Conservation (phyloP, 1,140 invertebrate species). For the Pemphigus obesinymphae region DNA sequence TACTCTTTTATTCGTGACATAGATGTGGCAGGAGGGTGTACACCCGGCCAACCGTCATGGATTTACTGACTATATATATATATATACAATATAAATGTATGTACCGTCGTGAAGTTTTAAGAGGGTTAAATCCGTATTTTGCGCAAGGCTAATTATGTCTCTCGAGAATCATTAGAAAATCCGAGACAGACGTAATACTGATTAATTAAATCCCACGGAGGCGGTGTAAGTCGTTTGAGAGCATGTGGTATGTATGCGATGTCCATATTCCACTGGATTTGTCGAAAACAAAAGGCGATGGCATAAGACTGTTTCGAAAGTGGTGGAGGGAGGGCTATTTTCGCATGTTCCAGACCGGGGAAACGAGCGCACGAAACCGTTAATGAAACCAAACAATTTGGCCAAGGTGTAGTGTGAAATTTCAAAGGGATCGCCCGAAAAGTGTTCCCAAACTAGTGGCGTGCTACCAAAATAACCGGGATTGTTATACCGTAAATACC, state of each 20-base stretch:
- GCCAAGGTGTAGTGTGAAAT: not conserved
- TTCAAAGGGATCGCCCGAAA: not conserved
- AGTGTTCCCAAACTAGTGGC: not conserved
- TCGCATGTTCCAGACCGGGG: not conserved
- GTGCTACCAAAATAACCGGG: not conserved
- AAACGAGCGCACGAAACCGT: not conserved
- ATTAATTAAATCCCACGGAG: constrained; percentile 19
- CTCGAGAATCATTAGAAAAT: constrained; percentile 33
- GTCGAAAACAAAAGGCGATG: not conserved
- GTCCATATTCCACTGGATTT: not conserved
- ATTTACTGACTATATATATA: not conserved
- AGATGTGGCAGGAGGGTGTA: no score
- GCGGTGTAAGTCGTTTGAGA: no score
- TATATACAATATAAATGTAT: no score
- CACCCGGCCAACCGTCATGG: not conserved
- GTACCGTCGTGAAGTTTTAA: constrained; percentile 3
- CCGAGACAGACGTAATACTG: constrained; percentile 15
- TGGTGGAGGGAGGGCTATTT: not conserved
- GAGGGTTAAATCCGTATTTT: constrained; percentile 13
- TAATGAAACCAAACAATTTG: constrained; percentile 22
- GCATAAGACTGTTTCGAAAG: not conserved
- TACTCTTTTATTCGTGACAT: not conserved
- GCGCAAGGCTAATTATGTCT: constrained; percentile 20
- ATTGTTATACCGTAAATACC: not conserved
- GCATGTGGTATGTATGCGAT: not conserved